phyloP scores from a whole-genome alignment of 2,797 vertebrate species.

The Rhynchonycteris naso region DNA sequence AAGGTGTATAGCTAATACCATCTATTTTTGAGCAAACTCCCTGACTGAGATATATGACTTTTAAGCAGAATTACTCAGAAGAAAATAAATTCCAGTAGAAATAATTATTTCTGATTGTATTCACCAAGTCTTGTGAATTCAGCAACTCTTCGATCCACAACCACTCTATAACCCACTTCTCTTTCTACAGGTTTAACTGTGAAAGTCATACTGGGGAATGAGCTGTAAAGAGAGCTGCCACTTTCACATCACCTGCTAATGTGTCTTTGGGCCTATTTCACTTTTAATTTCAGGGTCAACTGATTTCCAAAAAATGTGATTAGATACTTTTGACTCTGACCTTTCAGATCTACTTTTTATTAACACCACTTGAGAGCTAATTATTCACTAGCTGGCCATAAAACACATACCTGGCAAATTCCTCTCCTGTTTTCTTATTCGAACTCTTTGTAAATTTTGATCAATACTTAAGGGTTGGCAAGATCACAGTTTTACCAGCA shows the following conservation, averaged over 20 bases:
- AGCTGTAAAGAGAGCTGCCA: not conserved
- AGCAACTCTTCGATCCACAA: not conserved
- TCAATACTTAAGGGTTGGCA: conserved; percentile 5
- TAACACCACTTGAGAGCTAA: conserved; percentile 43
- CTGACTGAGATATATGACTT: not conserved
- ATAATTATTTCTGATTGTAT: not conserved
- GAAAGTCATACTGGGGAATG: not conserved
- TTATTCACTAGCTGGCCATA: conserved; percentile 37
- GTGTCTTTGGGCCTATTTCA: not conserved
- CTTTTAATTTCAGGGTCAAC: not conserved
- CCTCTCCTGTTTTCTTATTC: conserved; percentile 14
- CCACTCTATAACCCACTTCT: not conserved
- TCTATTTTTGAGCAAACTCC: not conserved
- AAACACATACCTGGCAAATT: conserved; percentile 35
- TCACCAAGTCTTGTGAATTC: not conserved
- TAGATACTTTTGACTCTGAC: conserved; percentile 10
- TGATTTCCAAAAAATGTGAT: conserved; percentile 8
- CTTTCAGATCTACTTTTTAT: conserved; percentile 3
- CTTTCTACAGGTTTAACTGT: not conserved
- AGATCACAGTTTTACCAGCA: not conserved
- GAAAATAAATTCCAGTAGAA: conserved; percentile 16
- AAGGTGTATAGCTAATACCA: not conserved
- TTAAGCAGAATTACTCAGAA: not conserved
- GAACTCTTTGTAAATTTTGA: conserved; percentile 23
- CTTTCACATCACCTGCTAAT: not conserved